Evolutionary conservation across 2,113 vertebrate species (phyloP).

Genomic region (Clupea harengus): DNA sequence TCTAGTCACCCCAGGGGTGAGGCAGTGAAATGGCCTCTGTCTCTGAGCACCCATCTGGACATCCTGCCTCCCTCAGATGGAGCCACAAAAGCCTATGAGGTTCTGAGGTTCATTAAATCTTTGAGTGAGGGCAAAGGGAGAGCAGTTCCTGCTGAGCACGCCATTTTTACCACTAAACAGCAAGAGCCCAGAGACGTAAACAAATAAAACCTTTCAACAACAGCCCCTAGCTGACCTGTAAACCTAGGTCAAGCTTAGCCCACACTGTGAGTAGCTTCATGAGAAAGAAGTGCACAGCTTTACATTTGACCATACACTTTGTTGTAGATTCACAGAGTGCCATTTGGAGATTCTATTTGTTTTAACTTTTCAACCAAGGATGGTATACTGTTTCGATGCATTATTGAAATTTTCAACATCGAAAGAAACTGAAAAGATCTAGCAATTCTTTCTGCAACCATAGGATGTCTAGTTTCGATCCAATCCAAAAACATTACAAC

Average conservation of each 20-base stretch:
- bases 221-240: not conserved
- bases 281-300: not conserved
- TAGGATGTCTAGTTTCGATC: not conserved
- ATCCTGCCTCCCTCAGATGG: constrained; percentile 36
- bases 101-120: constrained; percentile 61
- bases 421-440: not conserved
- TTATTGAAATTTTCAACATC: not conserved
- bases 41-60: constrained; percentile 35
- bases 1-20: not conserved
- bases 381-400: not conserved
- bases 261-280: not conserved
- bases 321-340: not conserved
- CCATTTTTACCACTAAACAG: not conserved
- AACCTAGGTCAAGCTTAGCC: not conserved
- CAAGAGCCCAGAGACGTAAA: not conserved
- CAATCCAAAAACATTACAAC: not conserved
- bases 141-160: not conserved
- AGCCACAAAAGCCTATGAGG: constrained; percentile 28
- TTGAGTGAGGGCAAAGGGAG: constrained; percentile 44
- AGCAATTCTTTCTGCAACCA: not conserved
- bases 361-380: not conserved
- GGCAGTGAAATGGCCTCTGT: not conserved
- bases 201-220: not conserved
- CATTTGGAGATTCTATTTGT: not conserved
- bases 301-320: not conserved